Evolutionary conservation across 1,140 invertebrate species (phyloP).

Genomic region (Caenorhabditis inopinata): DNA sequence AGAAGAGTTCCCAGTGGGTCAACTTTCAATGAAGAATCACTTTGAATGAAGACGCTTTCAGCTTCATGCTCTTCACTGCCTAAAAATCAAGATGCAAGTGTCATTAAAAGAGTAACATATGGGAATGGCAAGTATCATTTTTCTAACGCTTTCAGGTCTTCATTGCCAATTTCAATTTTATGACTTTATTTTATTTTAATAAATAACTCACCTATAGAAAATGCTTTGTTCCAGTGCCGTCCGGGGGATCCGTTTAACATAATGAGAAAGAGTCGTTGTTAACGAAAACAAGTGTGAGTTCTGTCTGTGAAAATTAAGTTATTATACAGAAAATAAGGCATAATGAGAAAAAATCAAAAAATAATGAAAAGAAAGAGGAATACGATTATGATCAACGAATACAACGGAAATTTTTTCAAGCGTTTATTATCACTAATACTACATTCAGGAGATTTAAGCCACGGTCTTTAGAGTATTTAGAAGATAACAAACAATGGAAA

Average conservation of each 20-base stretch:
- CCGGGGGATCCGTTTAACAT: not conserved
- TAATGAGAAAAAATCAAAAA: not conserved
- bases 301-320: too few species aligned
- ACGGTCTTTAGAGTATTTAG: not conserved
- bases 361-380: not conserved
- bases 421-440: not conserved
- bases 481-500: conserved; percentile 18
- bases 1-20: not conserved
- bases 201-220: not conserved
- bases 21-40: not conserved
- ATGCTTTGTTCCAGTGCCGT: not conserved
- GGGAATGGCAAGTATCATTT: too few species aligned
- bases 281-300: too few species aligned
- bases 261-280: too few species aligned
- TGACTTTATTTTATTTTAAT: too few species aligned
- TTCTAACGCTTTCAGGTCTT: too few species aligned
- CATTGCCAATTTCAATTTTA: too few species aligned
- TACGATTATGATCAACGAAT: not conserved
- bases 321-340: not conserved
- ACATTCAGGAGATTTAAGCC: not conserved
- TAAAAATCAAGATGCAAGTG: not conserved
- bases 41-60: not conserved
- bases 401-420: conserved; percentile 12
- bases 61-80: not conserved
- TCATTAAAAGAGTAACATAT: too few species aligned